Base-by-base conservation (phyloP, 2,797 vertebrate genomes). In the Macropodus opercularis region DNA sequence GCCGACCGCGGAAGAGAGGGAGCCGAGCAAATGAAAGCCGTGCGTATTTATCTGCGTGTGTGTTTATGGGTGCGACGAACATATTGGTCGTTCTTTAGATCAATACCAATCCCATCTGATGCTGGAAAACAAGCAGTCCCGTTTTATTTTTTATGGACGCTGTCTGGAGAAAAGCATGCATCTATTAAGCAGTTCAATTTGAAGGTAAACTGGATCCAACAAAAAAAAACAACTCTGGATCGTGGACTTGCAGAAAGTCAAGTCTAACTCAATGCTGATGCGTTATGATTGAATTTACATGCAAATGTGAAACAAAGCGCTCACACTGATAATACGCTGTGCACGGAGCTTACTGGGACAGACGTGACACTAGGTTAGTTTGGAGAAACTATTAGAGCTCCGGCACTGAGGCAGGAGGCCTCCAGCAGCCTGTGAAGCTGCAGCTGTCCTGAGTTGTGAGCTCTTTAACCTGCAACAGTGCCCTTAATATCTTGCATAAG, bases 181-280 rank as follows among this genome's bases (percentile, higher is more conserved):
- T 12, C 7, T 17, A 0, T 3, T 18, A 35, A 51, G 34, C 2
- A 22, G 15, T 23, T 53, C 1, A 31, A 24, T 34, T 50, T 43
- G 1, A 44, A 11, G 15, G n/a, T 23, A 8, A 48, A 29, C 8
- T 44, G 3, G 13, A 47, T 17, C 7, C 15, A 47, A 6, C 8
- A 9, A 26, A 7, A 12, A 22, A 40, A n/a, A n/a, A n/a, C n/a
- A n/a, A 24, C 19, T 27, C 12, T 39, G 14, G 8, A 36, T 22
- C 0, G 2, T 2, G 7, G 10, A 38, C 22, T 36, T 32, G 31
- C 10, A 12, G 31, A 32, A 32, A 11, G 31, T 32, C 13, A n/a
- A n/a, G n/a, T n/a, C n/a, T n/a, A n/a, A n/a, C n/a, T n/a, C 29
- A 64, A 23, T 31, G 27, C 53, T n/a, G 15, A 43, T 24, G 40